Evolutionary conservation across 2,888 invertebrate species (phyloP), one percentile per base, ranked within the genome.

Genomic region (Ennomos erosarius): DNA sequence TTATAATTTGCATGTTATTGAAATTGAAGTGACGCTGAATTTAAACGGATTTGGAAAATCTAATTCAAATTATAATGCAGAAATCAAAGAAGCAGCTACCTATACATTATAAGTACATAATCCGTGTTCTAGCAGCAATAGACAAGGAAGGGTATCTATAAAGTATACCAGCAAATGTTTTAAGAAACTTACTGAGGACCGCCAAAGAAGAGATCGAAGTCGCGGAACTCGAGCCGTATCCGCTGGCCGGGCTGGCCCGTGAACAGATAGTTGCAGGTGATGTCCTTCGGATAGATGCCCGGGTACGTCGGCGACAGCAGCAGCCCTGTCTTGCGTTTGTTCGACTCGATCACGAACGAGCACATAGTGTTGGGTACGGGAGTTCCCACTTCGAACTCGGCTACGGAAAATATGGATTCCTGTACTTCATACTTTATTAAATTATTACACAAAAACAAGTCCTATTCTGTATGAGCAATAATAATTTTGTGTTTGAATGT

Each of bases 291-390:
- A 93, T 99, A 99, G 78, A 98, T 96, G 73, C 99, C 99, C 64
- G 99, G 99, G 94, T 99, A 99, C 65, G 99, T 99, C 65, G 99
- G 99, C 60, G 99, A 98, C 79, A 98, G 93, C 78, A 99, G 96
- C 80, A 95, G 94, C 54, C 99, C 99, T 67, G 95, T 96, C 80
- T 95, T 95, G 84, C 94, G 93, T 85, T 94, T 94, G 76, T 93
- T 93, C 68, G 95, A 95, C 81, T 97, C 95, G 81, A 98, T 96
- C 81, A 95, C 95, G 93, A 96, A 97, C 83, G 97, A 97, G 93
- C 99, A 99, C 76, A 97, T 95, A 62, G 96, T 95, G 81, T 96
- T 96, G 71, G 97, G 96, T 69, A 96, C 95, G 73, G 97, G 97
- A 66, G 97, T 96, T 71, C 99, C 99, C 86, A 98, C 95, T 88